A percentile compares a stretch with the other conserved stretches of the same genome.
Evolutionary conservation across 1,140 invertebrate genomes (phyloP).

Genomic region (Drosophila nebulosa): DNA sequence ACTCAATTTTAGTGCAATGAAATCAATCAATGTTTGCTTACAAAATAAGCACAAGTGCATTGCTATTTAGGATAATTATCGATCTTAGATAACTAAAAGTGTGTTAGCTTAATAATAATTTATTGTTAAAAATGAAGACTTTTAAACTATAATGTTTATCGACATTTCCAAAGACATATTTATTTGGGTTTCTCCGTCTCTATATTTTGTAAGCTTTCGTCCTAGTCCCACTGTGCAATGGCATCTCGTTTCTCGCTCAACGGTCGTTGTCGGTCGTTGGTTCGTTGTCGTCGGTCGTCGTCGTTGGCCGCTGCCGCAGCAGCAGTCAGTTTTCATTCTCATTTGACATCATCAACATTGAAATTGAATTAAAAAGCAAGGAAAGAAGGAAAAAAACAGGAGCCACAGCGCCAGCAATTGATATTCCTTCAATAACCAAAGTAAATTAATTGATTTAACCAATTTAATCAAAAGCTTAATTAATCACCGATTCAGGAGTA

Average conservation of each 20-base stretch:
- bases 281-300: constrained; percentile 27
- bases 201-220: not conserved
- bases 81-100: too few relatives aligned
- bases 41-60: too few relatives aligned
- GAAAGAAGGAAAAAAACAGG: constrained; percentile 55
- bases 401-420: constrained; percentile 23
- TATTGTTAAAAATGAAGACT: too few relatives aligned
- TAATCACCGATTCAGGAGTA: constrained; percentile 28
- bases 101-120: too few relatives aligned
- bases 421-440: constrained; percentile 36
- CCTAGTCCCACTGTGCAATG: constrained; percentile 23
- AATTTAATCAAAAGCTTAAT: constrained; percentile 47
- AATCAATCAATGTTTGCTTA: too few relatives aligned
- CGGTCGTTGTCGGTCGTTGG: constrained; percentile 28
- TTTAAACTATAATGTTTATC: too few relatives aligned
- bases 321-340: constrained; percentile 75
- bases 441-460: constrained; percentile 40
- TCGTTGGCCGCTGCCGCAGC: constrained; percentile 37
- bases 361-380: constrained; percentile 62
- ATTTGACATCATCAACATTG: constrained; percentile 79
- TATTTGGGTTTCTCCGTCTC: not conserved
- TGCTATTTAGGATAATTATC: too few relatives aligned
- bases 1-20: too few relatives aligned
- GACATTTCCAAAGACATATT: too few relatives aligned
- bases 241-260: constrained; percentile 35